Conservation (phyloP, 2,113 vertebrate genomes). For the Morone saxatilis region DNA sequence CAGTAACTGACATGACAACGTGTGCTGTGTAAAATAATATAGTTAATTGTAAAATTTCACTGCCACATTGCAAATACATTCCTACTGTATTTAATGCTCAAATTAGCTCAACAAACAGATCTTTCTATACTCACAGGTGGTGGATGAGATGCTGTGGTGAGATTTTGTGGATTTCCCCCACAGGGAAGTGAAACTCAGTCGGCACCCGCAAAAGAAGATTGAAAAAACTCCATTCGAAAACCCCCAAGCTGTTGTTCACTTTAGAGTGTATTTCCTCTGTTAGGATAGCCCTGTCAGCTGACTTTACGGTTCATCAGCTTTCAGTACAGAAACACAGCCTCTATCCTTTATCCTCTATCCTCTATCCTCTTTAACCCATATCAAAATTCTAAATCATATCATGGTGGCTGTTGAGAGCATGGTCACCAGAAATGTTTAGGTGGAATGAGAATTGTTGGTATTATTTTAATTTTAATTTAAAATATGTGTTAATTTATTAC, state of each 20-base stretch:
- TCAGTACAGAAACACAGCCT: constrained; percentile 13
- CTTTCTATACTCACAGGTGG: constrained; percentile 40
- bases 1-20: constrained; percentile 6
- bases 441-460: constrained; percentile 14
- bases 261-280: constrained; percentile 43
- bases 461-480: constrained; percentile 69
- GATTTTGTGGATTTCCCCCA: constrained; percentile 62
- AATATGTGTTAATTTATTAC: constrained; percentile 65
- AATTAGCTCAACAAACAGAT: neutral
- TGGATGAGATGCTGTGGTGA: constrained; percentile 29
- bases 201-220: constrained; percentile 27
- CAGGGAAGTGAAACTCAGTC: constrained; percentile 69
- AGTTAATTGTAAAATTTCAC: neutral
- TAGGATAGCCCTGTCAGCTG: constrained; percentile 23
- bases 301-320: constrained; percentile 26
- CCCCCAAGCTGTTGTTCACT: constrained; percentile 45
- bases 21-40: neutral
- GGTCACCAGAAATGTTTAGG: constrained; percentile 11
- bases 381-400: constrained; percentile 62
- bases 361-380: neutral
- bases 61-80: constrained; percentile 7
- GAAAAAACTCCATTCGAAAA: constrained; percentile 68
- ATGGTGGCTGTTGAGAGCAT: constrained; percentile 5
- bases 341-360: no score
- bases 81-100: neutral